Conservation (phyloP, 2,888 invertebrate species). For the Bombyx huttoni region DNA sequence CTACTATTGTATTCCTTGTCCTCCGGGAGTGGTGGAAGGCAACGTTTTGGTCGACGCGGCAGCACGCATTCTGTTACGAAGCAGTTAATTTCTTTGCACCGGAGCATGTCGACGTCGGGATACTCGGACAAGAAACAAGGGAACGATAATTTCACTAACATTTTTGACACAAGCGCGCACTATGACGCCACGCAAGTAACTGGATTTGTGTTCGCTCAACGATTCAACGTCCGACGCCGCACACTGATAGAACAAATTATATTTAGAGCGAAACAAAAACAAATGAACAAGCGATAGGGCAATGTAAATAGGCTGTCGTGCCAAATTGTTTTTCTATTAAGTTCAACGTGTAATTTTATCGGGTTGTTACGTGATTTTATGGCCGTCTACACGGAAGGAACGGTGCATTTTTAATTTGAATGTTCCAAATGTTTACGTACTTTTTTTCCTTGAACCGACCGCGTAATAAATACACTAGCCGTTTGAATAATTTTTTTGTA, state of each 20-base stretch:
- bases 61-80: slow-evolving; percentile 50
- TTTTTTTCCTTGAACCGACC: neutral
- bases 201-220: slow-evolving; percentile 12
- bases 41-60: slow-evolving; percentile 44
- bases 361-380: neutral
- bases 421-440: neutral
- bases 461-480: neutral
- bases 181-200: slow-evolving; percentile 24
- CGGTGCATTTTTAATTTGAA: neutral
- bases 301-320: slow-evolving; percentile 18
- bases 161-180: slow-evolving; percentile 31
- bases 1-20: slow-evolving; percentile 53
- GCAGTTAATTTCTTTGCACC: slow-evolving; percentile 41
- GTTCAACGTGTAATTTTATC: neutral
- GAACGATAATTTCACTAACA: slow-evolving; percentile 49
- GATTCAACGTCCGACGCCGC: slow-evolving; percentile 2
- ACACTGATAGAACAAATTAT: slow-evolving; percentile 21
- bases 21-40: slow-evolving; percentile 49
- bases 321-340: slow-evolving; percentile 18
- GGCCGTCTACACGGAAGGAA: neutral
- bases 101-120: slow-evolving; percentile 51
- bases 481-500: too few species aligned
- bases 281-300: slow-evolving; percentile 1
- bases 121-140: slow-evolving; percentile 30
- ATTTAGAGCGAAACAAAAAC: slow-evolving; percentile 19